Base-by-base conservation (phyloP, 2,113 vertebrate species). In the Sinocyclocheilus maitianheensis region DNA sequence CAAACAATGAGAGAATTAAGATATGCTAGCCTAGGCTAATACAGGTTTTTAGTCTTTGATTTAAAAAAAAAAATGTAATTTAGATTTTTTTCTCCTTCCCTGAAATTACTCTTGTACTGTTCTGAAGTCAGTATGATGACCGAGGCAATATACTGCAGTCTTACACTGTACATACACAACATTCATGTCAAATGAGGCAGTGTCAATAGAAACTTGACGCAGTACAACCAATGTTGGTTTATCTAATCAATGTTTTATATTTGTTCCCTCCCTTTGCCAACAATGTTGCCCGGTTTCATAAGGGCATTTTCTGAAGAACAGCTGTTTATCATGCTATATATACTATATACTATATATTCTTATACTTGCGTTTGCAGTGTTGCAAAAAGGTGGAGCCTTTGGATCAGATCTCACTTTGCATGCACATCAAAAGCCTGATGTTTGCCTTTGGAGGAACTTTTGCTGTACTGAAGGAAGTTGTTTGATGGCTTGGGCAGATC, bases 361-460 rank as follows among this genome's bases (percentile, higher is more conserved):
- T 34, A 34, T 34, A 34, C 30, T 75, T 46, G 2, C 2, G 65
- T 63, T 37, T 62, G 43, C 69, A 0, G 53, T 34, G 55, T 26
- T n/a, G 80, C 11, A 63, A 22, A n/a, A 37, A 46, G 37, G 16
- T 81, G 48, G n/a, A 84, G 81, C 37, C 4, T 60, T 60, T 18
- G 53, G 1, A 55, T 55, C 2, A 16, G 53, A 55, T 6, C 53
- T 55, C 53, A 20, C 18, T 20, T 55, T 20, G 5, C 53, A 7
- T 55, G 16, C 53, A 20, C 18, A 55, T 20, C 16, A 55, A 55
- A 55, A 55, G 20, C 76, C 53, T 34, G 24, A 60, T 94, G 82
- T 95, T 94, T 94, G 89, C 90, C 85, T 85, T 91, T 91, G 93
- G 92, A 93, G 91, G 89, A 84, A 87, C 77, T 81, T 82, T 60